Conservation (phyloP, 2,797 vertebrate genomes). For the Sternotherus odoratus region DNA sequence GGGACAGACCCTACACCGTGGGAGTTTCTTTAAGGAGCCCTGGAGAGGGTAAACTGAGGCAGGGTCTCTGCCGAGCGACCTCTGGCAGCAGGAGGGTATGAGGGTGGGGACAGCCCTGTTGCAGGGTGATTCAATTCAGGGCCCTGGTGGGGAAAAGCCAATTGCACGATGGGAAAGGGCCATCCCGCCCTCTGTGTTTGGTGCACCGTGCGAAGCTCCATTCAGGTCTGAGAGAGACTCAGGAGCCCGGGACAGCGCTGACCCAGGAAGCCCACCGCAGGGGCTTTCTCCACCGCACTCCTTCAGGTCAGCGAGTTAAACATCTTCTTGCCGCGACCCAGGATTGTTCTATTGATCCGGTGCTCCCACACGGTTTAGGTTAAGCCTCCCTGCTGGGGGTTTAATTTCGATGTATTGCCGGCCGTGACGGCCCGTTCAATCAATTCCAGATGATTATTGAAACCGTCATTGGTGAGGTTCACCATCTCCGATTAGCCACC, state of each 20-base stretch:
- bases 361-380: constrained; percentile 40
- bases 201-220: neutral
- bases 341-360: neutral
- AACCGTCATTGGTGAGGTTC: constrained; percentile 54
- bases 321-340: neutral
- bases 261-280: neutral
- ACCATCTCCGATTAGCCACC: constrained; percentile 18
- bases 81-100: too few species aligned
- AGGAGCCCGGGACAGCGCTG: too few species aligned
- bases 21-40: too few species aligned
- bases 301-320: neutral
- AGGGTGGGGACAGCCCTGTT: too few species aligned
- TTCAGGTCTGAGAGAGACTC: neutral
- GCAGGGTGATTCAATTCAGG: too few species aligned
- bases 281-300: too few species aligned
- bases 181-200: too few species aligned
- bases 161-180: too few species aligned
- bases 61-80: too few species aligned
- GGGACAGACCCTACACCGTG: too few species aligned
- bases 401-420: constrained; percentile 75
- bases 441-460: constrained; percentile 74
- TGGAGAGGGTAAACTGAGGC: too few species aligned
- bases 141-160: too few species aligned
- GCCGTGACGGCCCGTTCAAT: constrained; percentile 67
- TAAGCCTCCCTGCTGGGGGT: constrained; percentile 64